Conservation (phyloP, 2,888 invertebrate genomes). For the Drosophila formosana region DNA sequence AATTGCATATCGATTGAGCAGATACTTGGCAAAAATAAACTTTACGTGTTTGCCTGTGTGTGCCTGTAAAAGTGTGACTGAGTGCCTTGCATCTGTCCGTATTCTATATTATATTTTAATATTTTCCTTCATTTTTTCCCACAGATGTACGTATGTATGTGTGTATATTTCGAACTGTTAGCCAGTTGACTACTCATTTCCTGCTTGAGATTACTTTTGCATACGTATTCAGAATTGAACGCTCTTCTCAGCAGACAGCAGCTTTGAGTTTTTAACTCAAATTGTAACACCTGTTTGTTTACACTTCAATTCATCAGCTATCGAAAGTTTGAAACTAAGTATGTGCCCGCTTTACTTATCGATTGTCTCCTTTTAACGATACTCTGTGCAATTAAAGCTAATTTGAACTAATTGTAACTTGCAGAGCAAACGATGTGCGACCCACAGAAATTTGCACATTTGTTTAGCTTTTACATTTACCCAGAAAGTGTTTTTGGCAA, state of each 20-base stretch:
- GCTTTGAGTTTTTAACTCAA: slow-evolving; percentile 28
- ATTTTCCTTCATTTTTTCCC: slow-evolving; percentile 26
- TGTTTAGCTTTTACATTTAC: slow-evolving; percentile 11
- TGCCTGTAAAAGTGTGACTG: slow-evolving; percentile 40
- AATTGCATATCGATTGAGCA: slow-evolving; percentile 70
- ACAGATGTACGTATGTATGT: slow-evolving; percentile 6
- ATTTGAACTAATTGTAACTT: too few species aligned
- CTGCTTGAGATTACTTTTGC: slow-evolving; percentile 62
- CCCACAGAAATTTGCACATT: neutral
- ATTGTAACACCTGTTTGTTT: slow-evolving; percentile 3
- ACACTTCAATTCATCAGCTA: neutral
- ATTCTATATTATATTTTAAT: slow-evolving; percentile 39
- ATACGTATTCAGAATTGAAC: slow-evolving; percentile 19
- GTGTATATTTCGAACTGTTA: slow-evolving; percentile 31
- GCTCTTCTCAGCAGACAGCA: slow-evolving; percentile 21
- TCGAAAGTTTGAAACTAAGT: neutral
- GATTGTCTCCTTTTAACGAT: neutral
- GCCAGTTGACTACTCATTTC: slow-evolving; percentile 62
- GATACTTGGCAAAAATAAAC: slow-evolving; percentile 47
- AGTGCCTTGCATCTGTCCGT: slow-evolving; percentile 21
- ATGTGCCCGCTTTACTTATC: neutral
- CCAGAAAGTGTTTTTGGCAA: slow-evolving; percentile 21
- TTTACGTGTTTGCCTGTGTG: slow-evolving; percentile 23
- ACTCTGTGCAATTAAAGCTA: neutral
- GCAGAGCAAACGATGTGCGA: slow-evolving; percentile 20